Base-by-base conservation (phyloP, 1,140 invertebrate genomes). In the Bombus soroeensis region DNA sequence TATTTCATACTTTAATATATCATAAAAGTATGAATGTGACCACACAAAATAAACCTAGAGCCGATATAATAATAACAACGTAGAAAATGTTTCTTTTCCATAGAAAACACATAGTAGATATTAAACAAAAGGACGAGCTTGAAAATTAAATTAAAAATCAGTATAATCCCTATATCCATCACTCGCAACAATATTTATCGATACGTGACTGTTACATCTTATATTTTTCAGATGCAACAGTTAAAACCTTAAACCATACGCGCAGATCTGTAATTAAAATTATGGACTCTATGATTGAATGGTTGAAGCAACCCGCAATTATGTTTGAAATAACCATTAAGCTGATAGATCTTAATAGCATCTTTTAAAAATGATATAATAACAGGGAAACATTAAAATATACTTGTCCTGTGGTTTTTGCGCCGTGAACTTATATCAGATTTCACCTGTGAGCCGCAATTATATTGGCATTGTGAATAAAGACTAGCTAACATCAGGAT, bases 311-410 rank as follows among this genome's bases (percentile, higher is more conserved):
- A 76, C 43, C 62, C 9, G 81, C 43, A 77, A 83, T 83, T 70
- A 83, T 47, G 73, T n/a, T 76, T 70, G 8, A 57, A 37, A 83
- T 83, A 77, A 83, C 28, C 37, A 70, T 83, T 76, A 83, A 34
- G 18, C 43, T 34, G 41, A 76, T 83, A 76, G 72, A 75, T 76
- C 73, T 83, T 77, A 77, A 83, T 83, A 77, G 43, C 41, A 77
- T 83, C 41, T 74, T 39, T 77, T 83, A 83, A 83, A 83, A 77
- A 83, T 77, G 43, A 70, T 77, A 77, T 77, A 83, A 83, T 83
- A 83, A 83, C 62, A 57, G 81, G 74, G 81, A 83, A 83, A 83
- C 81, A 83, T 83, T 76, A 68, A 83, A 74, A 70, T 70, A 34
- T n/a, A 70, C 62, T 77, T 77, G 74, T 77, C 43, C 66, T 5